Conservation (phyloP, 2,113 vertebrate species). For the Equus przewalskii region DNA sequence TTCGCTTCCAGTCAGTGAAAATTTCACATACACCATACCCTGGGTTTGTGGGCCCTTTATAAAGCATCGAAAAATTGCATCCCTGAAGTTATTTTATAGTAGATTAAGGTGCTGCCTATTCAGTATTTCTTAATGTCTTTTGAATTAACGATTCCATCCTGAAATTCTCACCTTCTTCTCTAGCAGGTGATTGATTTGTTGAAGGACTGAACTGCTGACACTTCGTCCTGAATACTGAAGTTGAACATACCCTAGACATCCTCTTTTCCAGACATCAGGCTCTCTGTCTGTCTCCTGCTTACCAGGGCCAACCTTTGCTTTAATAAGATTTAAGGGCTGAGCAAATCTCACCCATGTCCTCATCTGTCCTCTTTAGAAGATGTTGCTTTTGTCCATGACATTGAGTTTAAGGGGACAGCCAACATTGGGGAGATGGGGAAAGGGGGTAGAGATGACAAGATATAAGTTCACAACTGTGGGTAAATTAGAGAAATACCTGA, state of each 20-base stretch:
- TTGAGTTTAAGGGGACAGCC: not conserved
- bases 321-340: slow-evolving; percentile 2
- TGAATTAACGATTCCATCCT: not conserved
- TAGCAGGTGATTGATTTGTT: not conserved
- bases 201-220: not conserved
- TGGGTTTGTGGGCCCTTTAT: not conserved
- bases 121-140: not conserved
- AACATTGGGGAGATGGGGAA: not conserved
- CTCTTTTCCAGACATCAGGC: not conserved
- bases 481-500: not conserved
- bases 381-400: not conserved
- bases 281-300: not conserved
- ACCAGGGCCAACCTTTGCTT: not conserved
- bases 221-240: not conserved
- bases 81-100: not conserved
- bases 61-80: not conserved
- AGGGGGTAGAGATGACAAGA: not conserved
- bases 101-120: not conserved
- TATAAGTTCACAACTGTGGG: not conserved
- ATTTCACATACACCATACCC: not conserved
- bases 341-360: not conserved
- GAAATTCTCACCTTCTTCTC: not conserved
- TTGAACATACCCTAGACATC: not conserved
- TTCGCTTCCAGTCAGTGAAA: not conserved
- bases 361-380: not conserved